A percentile compares a stretch with the other conserved stretches of the same genome.
Evolutionary conservation across 2,113 vertebrate genomes (phyloP).

Genomic region (Neolamprologus variostigma): DNA sequence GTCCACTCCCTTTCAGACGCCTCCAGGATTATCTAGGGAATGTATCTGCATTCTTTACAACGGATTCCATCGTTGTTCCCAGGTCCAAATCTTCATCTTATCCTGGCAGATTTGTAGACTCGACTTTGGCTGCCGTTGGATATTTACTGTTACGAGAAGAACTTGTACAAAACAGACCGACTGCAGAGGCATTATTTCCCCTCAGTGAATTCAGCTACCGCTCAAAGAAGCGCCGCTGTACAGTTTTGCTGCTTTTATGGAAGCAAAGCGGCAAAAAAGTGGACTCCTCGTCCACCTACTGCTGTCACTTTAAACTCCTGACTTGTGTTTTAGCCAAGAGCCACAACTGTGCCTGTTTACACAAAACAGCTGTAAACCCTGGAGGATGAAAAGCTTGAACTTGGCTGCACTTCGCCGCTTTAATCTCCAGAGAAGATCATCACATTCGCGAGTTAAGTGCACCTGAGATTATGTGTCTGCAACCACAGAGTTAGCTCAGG

Average conservation of each 20-base stretch:
- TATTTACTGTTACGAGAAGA: not conserved
- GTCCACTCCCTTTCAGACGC: not conserved
- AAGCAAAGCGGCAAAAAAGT: not conserved
- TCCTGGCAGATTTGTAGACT: not conserved
- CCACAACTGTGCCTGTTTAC: not conserved
- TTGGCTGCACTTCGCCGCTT: not conserved
- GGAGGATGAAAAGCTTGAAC: not conserved
- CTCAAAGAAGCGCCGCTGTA: not conserved
- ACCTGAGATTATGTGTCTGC: not conserved
- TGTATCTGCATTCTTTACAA: conserved; percentile 51
- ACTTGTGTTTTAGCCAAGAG: not conserved
- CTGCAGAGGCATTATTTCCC: not conserved
- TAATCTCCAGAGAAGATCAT: not conserved
- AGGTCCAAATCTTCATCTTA: not conserved
- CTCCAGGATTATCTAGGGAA: conserved; percentile 38
- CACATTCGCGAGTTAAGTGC: not conserved
- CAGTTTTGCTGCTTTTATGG: not conserved
- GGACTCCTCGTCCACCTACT: not conserved
- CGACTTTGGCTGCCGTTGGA: not conserved
- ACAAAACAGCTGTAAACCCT: not conserved
- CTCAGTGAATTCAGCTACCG: not conserved
- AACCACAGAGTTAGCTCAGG: not conserved
- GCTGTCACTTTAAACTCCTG: not conserved
- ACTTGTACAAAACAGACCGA: not conserved
- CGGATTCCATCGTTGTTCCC: conserved; percentile 45